Percentiles rank a stretch among this genome's conserved stretches.
Conservation (phyloP, 1,140 invertebrate species). For the Drosophila subobscura region DNA sequence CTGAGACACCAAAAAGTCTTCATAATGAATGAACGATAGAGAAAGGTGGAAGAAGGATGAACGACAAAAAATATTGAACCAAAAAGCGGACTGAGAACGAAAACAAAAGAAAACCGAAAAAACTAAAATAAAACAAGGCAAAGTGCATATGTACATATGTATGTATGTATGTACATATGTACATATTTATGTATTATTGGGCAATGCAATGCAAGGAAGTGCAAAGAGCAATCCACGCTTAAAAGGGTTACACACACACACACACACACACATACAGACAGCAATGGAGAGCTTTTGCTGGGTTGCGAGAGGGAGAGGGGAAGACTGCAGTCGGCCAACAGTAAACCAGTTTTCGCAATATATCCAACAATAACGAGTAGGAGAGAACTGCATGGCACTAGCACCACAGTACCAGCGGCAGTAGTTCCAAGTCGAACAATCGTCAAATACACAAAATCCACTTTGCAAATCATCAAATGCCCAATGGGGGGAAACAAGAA, state of each 20-base stretch:
- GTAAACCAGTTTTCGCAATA: constrained; percentile 70
- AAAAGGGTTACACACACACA: constrained; percentile 51
- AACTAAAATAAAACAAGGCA: not conserved
- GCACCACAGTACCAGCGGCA: constrained; percentile 29
- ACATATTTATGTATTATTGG: constrained; percentile 5
- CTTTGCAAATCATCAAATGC: constrained; percentile 72
- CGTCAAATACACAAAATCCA: constrained; percentile 79
- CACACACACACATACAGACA: not conserved
- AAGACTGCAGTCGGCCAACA: constrained; percentile 40
- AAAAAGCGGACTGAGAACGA: not conserved
- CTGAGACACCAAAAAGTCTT: not conserved
- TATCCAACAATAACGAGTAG: constrained; percentile 15
- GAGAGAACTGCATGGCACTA: constrained; percentile 16
- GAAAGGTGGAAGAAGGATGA: not conserved
- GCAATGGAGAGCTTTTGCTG: not conserved
- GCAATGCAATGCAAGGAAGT: constrained; percentile 22
- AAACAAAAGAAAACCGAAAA: not conserved
- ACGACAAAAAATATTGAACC: not conserved
- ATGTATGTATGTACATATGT: not conserved
- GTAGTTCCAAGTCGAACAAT: constrained; percentile 66
- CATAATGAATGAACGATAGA: not conserved
- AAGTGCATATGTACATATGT: not conserved
- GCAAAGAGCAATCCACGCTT: constrained; percentile 23
- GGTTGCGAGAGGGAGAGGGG: constrained; percentile 4
- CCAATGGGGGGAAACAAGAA: constrained; percentile 27